Evolutionary conservation across 2,888 invertebrate species (phyloP), one percentile per base, ranked within the genome.

Genomic region (Rotaria socialis): DNA sequence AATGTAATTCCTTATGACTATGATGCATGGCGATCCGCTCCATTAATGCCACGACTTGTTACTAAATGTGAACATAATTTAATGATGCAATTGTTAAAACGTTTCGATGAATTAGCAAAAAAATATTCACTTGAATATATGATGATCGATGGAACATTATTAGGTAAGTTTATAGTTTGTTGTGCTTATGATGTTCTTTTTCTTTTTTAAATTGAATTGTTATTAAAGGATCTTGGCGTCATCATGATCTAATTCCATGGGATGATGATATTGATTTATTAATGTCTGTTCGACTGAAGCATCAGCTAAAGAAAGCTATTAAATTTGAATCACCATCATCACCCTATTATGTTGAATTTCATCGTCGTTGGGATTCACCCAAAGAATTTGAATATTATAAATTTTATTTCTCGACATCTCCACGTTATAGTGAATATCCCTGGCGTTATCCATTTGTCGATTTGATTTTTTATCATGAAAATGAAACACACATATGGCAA

Each of bases 321-420:
- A 11, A 80, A 47, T 24, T 22, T 14, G 47, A 80, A 47, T 47
- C 47, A 3, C 14, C 14, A 8, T 22, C 11, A n/a, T 47, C 80
- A 24, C 24, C 47, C 4, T 43, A 80, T 80, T 47, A 80, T n/a
- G 47, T 80, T 80, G 80, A 80, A 80, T 80, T 47, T 80, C 47
- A 47, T 80, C 47, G 80, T 80, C 80, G 80, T 10, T 80, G 80
- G 80, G 80, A 80, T 80, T 24, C 80, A n/a, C 47, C 43, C 0
- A 80, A 80, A 80, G 43, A 43, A 80, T 80, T 80, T 47, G 80
- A 80, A 80, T 80, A 80, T 80, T 80, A 80, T 47, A 80, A 80
- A 80, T 80, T 80, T 80, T 80, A 80, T 47, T 80, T 80, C 47
- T 80, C 80, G 11, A n/a, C 80, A 47, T 80, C 80, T 11, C 47